phyloP scores from a whole-genome alignment of 2,888 invertebrate species.

The Eupithecia pulchellata region DNA sequence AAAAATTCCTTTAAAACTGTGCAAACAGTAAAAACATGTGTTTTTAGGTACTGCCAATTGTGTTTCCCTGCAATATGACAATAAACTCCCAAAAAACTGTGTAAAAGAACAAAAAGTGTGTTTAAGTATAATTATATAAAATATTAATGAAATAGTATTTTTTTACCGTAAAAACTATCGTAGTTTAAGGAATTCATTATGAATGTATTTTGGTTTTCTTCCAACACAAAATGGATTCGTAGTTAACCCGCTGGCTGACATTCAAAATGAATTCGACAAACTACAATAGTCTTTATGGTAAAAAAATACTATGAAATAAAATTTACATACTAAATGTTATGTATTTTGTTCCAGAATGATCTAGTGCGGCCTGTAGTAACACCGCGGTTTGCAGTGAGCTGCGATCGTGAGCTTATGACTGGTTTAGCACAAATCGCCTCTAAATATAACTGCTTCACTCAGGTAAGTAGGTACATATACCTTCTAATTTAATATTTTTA shows the following conservation, averaged over 20 bases:
- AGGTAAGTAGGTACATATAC: slow-evolving; percentile 80
- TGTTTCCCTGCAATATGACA: neutral
- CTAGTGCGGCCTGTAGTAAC: slow-evolving; percentile 92
- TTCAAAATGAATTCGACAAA: too few relatives aligned
- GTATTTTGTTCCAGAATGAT: slow-evolving; percentile 82
- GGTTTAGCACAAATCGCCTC: slow-evolving; percentile 88
- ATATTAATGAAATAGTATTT: too few relatives aligned
- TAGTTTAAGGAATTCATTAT: too few relatives aligned
- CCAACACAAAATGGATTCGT: too few relatives aligned
- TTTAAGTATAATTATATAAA: too few relatives aligned
- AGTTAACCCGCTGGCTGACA: too few relatives aligned
- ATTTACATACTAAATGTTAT: too few relatives aligned
- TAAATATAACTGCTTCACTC: slow-evolving; percentile 89
- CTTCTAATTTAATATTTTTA: neutral
- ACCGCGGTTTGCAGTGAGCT: slow-evolving; percentile 94
- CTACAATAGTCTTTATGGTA: too few relatives aligned
- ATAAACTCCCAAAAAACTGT: neutral
- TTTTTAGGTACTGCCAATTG: too few relatives aligned
- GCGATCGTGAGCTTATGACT: slow-evolving; percentile 89
- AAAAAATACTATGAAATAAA: too few relatives aligned
- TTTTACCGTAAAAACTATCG: too few relatives aligned
- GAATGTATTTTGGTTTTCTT: too few relatives aligned
- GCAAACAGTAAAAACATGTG: neutral
- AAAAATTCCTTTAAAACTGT: neutral
- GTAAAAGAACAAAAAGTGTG: neutral